phyloP scores from a whole-genome alignment of 2,888 invertebrate species.

The Limnephilus auricula region DNA sequence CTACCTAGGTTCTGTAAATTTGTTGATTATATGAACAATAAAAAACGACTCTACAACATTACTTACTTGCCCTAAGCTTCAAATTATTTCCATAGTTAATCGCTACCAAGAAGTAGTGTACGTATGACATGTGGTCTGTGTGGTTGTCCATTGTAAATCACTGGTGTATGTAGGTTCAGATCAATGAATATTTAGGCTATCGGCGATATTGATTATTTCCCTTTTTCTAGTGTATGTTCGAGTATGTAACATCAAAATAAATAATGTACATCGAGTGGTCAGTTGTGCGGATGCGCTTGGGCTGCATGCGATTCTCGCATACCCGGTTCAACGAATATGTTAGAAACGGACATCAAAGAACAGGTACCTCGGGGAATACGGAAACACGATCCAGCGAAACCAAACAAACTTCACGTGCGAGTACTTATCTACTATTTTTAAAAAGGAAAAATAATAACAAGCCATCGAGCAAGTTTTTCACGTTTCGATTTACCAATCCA shows the following conservation, averaged over 20 bases:
- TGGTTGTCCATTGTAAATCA: not conserved
- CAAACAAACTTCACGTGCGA: not conserved
- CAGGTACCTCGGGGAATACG: not conserved
- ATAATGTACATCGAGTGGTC: not conserved
- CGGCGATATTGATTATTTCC: not conserved
- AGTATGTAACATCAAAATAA: not conserved
- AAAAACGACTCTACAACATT: not conserved
- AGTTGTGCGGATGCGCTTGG: not conserved
- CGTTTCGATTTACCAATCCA: not conserved
- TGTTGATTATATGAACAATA: not conserved
- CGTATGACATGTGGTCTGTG: not conserved
- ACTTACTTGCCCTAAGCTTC: not conserved
- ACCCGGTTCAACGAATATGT: not conserved
- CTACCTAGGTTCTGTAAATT: not conserved
- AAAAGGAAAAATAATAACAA: not conserved
- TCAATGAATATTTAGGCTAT: not conserved
- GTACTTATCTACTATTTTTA: not conserved
- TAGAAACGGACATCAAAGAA: not conserved
- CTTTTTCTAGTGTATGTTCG: not conserved
- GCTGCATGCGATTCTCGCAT: conserved; percentile 2
- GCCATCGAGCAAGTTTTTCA: not conserved
- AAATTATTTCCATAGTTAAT: not conserved
- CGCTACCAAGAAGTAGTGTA: no score
- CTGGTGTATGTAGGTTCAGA: not conserved
- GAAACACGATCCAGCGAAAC: not conserved